Conservation (phyloP, 2,113 vertebrate species). For the Caracal caracal region DNA sequence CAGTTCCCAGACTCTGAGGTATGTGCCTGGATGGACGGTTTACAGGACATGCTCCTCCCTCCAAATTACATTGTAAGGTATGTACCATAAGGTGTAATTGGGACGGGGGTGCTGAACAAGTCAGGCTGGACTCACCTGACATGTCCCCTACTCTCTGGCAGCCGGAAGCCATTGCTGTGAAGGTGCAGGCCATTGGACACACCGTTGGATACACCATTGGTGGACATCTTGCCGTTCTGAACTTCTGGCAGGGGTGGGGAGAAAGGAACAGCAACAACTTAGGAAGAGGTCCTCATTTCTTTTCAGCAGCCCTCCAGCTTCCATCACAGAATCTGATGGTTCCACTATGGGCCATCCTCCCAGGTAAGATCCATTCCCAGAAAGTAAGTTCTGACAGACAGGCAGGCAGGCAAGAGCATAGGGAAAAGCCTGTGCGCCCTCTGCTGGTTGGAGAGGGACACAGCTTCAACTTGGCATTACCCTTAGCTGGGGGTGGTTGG, state of each 20-base stretch:
- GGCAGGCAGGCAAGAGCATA: background rate
- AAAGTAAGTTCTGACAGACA: slow-evolving; percentile 42
- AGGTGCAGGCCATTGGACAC: slow-evolving; percentile 94
- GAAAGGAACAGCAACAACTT: slow-evolving; percentile 45
- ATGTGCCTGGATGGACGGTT: background rate
- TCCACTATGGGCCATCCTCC: background rate
- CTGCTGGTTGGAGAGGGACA: slow-evolving; percentile 65
- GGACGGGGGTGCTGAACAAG: background rate
- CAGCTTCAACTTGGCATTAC: background rate
- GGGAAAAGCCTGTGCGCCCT: slow-evolving; percentile 58
- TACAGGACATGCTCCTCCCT: background rate
- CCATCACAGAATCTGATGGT: background rate
- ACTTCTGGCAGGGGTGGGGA: slow-evolving; percentile 86
- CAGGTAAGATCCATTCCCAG: slow-evolving; percentile 25
- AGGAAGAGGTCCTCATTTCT: background rate
- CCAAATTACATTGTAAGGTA: background rate
- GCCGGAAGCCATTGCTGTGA: slow-evolving; percentile 91
- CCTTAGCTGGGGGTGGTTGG: background rate
- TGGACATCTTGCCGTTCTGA: slow-evolving; percentile 95
- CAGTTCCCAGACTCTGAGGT: background rate
- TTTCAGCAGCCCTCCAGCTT: background rate
- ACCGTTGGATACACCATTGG: slow-evolving; percentile 88
- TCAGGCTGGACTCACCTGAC: slow-evolving; percentile 84
- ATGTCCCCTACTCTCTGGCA: slow-evolving; percentile 86
- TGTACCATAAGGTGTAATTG: background rate